Evolutionary conservation across 2,888 invertebrate species (phyloP), one percentile per base, ranked within the genome.

Genomic region (Drosophila multiciliata): DNA sequence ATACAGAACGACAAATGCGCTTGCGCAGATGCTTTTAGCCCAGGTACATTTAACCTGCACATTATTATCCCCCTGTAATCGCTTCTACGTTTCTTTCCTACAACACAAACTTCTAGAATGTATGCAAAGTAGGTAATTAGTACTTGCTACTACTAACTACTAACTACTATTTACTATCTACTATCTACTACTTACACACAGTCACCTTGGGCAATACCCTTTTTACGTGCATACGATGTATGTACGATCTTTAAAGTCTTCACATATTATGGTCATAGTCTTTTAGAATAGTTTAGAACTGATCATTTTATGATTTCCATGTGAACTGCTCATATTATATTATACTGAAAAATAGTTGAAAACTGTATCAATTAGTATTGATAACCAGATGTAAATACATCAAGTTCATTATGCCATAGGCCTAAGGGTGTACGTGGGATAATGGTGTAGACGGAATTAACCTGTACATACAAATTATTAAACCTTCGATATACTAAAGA

Each of bases 401-500:
- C 54, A 26, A 40, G 32, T 29, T 20, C 33, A 45, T 42, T 40
- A 58, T 45, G 66, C 33, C 42, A 49, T 70, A 54, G 45, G 42
- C 38, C 33, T 23, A 53, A 54, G 42, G 26, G 15, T 26, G 17
- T 26, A 38, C 26, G 9, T 57, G 50, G 11, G 32, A 65, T 58
- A 36, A 65, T 68, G 26, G 54, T 66, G 54, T 29, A n/a, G 29
- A 33, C 38, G 38, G 26, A 61, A 54, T 62, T 66, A 45, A 20
- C 32, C 33, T 45, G 33, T 58, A 36, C 12, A 48, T 54, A 45
- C 17, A 36, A 52, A 53, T 57, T 9, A 53, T 53, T 58, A 26
- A 52, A 29, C 49, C 63, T 23, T 73, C 75, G 32, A 90, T 91
- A 91, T 91, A 54, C 54, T 36, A 91, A 90, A 91, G 83, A 83